These are phyloP conservation scores for Lasioglossum morio DNA, from an alignment of 2,888 invertebrate genomes.

Conservation along the genomic window DNA sequence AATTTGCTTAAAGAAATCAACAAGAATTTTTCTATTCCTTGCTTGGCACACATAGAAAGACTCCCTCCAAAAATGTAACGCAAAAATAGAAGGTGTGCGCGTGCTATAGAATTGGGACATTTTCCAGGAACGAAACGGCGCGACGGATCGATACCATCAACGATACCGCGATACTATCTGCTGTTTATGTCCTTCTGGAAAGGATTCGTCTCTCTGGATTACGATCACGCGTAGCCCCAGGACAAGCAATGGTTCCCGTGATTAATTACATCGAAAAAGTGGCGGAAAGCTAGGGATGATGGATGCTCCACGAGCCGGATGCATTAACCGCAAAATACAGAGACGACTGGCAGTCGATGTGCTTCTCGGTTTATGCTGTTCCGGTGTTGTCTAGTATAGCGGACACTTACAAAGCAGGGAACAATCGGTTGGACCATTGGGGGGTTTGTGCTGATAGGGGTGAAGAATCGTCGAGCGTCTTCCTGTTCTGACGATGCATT, in stretches of 20 bases:
- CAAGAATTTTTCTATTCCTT: no score
- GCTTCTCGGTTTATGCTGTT: slow-evolving; percentile 22
- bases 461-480: slow-evolving; percentile 7
- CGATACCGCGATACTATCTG: slow-evolving; percentile 60
- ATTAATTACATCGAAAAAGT: slow-evolving; percentile 73
- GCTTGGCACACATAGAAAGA: background rate
- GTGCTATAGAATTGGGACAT: background rate
- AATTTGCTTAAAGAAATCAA: no score
- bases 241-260: slow-evolving; percentile 66
- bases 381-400: background rate
- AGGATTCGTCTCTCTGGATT: slow-evolving; percentile 60
- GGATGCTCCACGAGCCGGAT: slow-evolving; percentile 64
- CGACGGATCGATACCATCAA: slow-evolving; percentile 53
- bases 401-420: background rate
- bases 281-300: slow-evolving; percentile 71
- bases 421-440: background rate
- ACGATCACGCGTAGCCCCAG: slow-evolving; percentile 70
- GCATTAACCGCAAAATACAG: slow-evolving; percentile 55
- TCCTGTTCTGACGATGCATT: background rate
- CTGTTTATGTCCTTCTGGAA: slow-evolving; percentile 59
- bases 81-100: background rate
- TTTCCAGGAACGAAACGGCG: slow-evolving; percentile 43
- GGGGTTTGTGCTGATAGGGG: background rate
- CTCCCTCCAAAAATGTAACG: background rate
- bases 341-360: slow-evolving; percentile 22